phyloP scores from a whole-genome alignment of 2,113 vertebrate genomes.

The Panurus biarmicus region DNA sequence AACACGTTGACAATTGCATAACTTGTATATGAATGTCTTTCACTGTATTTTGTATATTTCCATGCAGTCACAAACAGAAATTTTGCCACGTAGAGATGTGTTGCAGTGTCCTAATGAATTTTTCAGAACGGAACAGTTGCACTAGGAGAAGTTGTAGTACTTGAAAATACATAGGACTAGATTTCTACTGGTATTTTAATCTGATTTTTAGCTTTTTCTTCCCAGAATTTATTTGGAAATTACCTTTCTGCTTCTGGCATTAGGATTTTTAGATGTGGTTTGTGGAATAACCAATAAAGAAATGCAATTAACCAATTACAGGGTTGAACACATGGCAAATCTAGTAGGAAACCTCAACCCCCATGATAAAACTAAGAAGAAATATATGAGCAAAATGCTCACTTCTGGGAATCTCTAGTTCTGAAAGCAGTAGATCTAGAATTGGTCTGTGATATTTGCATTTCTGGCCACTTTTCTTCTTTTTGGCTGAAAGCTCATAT shows the following conservation, averaged over 20 bases:
- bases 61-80: not conserved
- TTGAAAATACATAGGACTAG: not conserved
- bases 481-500: not conserved
- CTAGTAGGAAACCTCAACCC: not conserved
- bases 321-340: not conserved
- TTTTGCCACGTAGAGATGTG: not conserved
- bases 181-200: not conserved
- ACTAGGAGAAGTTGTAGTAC: not conserved
- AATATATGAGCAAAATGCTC: not conserved
- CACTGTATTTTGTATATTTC: not conserved
- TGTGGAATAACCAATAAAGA: conserved; percentile 24
- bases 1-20: not conserved
- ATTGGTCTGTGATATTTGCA: not conserved
- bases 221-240: not conserved
- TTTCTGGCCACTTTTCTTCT: not conserved
- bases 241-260: not conserved
- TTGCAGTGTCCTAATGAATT: not conserved
- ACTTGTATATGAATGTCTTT: not conserved
- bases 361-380: not conserved
- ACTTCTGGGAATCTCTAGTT: not conserved
- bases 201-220: not conserved
- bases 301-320: conserved; percentile 13
- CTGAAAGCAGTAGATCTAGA: not conserved
- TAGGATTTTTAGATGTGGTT: not conserved
- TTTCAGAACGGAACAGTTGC: not conserved